Evolutionary conservation across 2,888 invertebrate species (phyloP).

Genomic region (Acleris literana): DNA sequence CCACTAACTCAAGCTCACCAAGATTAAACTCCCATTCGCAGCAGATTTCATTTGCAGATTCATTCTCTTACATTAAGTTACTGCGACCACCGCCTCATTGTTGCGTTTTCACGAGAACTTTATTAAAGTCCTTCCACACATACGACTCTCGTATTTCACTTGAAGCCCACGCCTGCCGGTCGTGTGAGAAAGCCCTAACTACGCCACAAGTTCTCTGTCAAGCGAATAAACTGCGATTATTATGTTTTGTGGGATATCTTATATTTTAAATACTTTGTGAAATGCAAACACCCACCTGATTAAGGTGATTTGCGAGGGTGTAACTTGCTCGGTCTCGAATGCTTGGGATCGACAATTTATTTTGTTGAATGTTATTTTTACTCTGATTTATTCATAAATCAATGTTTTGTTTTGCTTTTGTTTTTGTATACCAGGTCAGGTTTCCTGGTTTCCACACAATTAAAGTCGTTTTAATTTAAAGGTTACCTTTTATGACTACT

Average conservation of each 20-base stretch:
- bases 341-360: constrained; percentile 8
- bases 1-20: constrained; percentile 43
- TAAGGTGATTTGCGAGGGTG: constrained; percentile 34
- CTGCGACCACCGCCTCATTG: constrained; percentile 63
- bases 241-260: constrained; percentile 58
- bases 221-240: constrained; percentile 64
- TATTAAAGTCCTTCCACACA: constrained; percentile 68
- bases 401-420: neutral
- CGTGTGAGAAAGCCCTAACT: constrained; percentile 46
- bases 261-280: constrained; percentile 44
- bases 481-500: no score
- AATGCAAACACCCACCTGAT: constrained; percentile 33
- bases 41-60: constrained; percentile 70
- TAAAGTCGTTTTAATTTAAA: no score
- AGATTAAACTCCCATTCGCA: constrained; percentile 60
- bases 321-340: constrained; percentile 15
- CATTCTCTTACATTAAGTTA: constrained; percentile 74
- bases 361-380: neutral
- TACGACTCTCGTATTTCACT: constrained; percentile 59
- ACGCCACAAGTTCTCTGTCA: constrained; percentile 51
- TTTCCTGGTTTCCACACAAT: no score
- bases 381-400: neutral
- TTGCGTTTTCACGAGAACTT: constrained; percentile 72
- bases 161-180: constrained; percentile 59
- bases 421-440: neutral